Evolutionary conservation across 2,797 vertebrate genomes (phyloP).

Genomic region (Picus viridis): DNA sequence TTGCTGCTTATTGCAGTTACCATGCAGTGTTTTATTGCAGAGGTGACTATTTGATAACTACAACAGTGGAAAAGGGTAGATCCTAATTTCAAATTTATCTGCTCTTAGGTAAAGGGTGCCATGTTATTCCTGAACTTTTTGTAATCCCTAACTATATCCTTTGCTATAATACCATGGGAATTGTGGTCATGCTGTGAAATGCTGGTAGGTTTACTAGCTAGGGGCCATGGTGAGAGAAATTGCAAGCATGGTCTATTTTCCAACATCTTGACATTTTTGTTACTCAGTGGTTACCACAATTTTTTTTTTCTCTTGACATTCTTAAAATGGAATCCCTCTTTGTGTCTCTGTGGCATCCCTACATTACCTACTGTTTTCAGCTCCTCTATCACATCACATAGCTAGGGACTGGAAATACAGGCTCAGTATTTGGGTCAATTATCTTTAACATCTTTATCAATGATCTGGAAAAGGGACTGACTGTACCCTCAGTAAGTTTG

Average conservation of each 20-base stretch:
- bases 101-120: background rate
- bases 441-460: too few species aligned
- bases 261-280: background rate
- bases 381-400: background rate
- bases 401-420: background rate
- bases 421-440: too few species aligned
- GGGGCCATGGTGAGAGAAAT: background rate
- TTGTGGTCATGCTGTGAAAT: background rate
- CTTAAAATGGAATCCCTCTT: background rate
- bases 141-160: background rate
- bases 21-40: background rate
- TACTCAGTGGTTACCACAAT: background rate
- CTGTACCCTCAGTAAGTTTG: too few species aligned
- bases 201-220: background rate
- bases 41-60: background rate
- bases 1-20: background rate
- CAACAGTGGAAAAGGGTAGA: background rate
- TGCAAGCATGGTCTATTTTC: background rate
- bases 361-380: accelerated
- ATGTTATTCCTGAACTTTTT: background rate
- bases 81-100: background rate
- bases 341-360: background rate
- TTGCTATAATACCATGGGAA: background rate
- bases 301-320: background rate
- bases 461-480: too few species aligned